Conservation (phyloP, 2,113 vertebrate genomes). For the Lichenostomus cassidix region DNA sequence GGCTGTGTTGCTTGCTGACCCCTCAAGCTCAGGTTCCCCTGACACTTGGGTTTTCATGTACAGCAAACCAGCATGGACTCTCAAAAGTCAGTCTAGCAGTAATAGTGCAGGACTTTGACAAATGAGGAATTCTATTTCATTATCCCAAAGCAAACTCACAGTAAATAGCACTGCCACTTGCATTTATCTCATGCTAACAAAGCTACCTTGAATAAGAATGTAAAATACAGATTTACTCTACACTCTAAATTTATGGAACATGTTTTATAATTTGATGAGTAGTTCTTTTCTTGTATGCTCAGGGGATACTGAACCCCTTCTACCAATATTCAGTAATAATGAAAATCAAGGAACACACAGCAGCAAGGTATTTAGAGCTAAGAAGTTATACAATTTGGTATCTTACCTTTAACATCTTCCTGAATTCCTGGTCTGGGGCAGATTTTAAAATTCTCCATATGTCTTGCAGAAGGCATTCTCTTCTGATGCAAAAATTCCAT, state of each 20-base stretch:
- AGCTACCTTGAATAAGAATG: neutral
- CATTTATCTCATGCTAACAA: neutral
- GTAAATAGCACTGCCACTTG: neutral
- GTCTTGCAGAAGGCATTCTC: slow-evolving; percentile 36
- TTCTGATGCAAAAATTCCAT: neutral
- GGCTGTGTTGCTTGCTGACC: neutral
- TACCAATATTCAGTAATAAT: neutral
- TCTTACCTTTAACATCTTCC: neutral
- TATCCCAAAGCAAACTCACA: neutral
- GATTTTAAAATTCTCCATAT: neutral
- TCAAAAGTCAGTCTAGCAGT: neutral
- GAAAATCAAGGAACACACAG: neutral
- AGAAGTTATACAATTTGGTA: neutral
- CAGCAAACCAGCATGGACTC: neutral
- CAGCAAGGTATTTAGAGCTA: neutral
- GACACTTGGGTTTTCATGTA: neutral
- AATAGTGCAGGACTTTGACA: neutral
- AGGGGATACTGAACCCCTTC: neutral
- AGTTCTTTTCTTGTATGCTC: neutral
- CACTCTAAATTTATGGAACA: neutral
- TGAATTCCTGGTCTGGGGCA: neutral
- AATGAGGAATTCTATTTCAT: neutral
- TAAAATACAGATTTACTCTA: neutral
- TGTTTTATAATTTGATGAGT: neutral
- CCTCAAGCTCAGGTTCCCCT: neutral